A percentile compares a stretch with the other conserved stretches of the same genome.
Conservation (phyloP, 2,888 invertebrate species). For the Linnaemya vulpina region DNA sequence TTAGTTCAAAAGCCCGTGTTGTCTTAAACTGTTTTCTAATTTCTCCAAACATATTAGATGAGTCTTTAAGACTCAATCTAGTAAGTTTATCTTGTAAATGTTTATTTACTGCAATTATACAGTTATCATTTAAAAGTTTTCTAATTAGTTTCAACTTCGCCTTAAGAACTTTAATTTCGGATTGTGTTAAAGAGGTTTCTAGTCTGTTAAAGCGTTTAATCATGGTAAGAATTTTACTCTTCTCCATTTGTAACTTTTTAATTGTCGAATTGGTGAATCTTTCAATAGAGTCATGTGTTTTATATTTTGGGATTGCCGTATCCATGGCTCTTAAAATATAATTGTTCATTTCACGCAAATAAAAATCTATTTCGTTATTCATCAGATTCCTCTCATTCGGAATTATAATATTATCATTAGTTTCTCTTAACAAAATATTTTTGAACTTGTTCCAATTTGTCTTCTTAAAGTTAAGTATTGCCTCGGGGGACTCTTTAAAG, state of each 20-base stretch:
- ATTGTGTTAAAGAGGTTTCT: conserved; percentile 22
- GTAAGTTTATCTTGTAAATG: conserved; percentile 35
- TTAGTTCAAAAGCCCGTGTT: conserved; percentile 5
- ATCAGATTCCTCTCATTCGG: neutral
- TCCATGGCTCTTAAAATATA: conserved; percentile 20
- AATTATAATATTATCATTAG: neutral
- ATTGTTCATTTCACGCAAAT: conserved; percentile 22
- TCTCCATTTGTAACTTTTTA: conserved; percentile 38
- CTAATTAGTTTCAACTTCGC: conserved; percentile 11
- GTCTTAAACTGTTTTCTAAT: conserved; percentile 44
- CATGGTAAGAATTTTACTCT: conserved; percentile 31
- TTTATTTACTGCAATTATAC: conserved; percentile 29
- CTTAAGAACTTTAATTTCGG: neutral
- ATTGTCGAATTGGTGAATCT: conserved; percentile 40
- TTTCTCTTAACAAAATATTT: neutral
- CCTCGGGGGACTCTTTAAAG: neutral
- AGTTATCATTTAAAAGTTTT: conserved; percentile 37
- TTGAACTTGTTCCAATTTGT: conserved; percentile 25
- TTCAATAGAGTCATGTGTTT: neutral
- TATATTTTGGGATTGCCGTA: conserved; percentile 19
- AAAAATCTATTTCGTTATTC: conserved; percentile 31
- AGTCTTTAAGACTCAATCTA: conserved; percentile 17
- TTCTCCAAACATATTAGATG: conserved; percentile 36
- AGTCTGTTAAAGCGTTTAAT: conserved; percentile 43
- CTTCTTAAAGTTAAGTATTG: conserved; percentile 1